phyloP scores from a whole-genome alignment of 2,888 invertebrate species.

The Thalpophila matura region DNA sequence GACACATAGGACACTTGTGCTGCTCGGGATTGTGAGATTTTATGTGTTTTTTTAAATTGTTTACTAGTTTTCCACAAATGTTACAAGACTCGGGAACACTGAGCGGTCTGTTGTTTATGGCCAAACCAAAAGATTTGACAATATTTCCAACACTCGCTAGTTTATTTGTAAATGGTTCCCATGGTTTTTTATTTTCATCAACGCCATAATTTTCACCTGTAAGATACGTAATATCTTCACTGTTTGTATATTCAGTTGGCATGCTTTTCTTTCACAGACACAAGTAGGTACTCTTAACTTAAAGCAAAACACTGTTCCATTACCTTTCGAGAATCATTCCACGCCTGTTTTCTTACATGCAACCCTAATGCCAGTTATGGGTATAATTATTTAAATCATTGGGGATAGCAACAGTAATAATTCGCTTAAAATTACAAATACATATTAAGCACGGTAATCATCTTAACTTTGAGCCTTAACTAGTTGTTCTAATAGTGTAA shows the following conservation, averaged over 20 bases:
- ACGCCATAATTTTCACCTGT: slow-evolving; percentile 87
- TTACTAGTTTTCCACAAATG: slow-evolving; percentile 92
- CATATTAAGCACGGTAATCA: slow-evolving; percentile 22
- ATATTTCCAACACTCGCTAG: slow-evolving; percentile 81
- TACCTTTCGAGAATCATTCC: slow-evolving; percentile 61
- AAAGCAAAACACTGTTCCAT: slow-evolving; percentile 63
- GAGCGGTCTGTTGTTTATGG: slow-evolving; percentile 75
- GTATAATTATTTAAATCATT: slow-evolving; percentile 3
- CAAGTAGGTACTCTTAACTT: slow-evolving; percentile 58
- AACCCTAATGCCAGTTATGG: slow-evolving; percentile 59
- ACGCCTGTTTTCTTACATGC: slow-evolving; percentile 71
- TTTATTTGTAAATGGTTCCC: slow-evolving; percentile 80
- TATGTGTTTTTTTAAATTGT: slow-evolving; percentile 93
- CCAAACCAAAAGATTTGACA: slow-evolving; percentile 81
- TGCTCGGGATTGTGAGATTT: slow-evolving; percentile 92
- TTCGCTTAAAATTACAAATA: slow-evolving; percentile 46
- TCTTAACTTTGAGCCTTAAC: slow-evolving; percentile 43
- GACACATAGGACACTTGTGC: slow-evolving; percentile 92
- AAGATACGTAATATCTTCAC: slow-evolving; percentile 83
- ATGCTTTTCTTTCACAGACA: slow-evolving; percentile 67
- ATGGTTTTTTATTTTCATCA: slow-evolving; percentile 87
- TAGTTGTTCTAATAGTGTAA: slow-evolving; percentile 45
- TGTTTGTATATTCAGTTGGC: slow-evolving; percentile 64
- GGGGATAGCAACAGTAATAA: slow-evolving; percentile 1
- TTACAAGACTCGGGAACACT: slow-evolving; percentile 90